phyloP scores from a whole-genome alignment of 2,113 vertebrate genomes.

The Capreolus pygargus region DNA sequence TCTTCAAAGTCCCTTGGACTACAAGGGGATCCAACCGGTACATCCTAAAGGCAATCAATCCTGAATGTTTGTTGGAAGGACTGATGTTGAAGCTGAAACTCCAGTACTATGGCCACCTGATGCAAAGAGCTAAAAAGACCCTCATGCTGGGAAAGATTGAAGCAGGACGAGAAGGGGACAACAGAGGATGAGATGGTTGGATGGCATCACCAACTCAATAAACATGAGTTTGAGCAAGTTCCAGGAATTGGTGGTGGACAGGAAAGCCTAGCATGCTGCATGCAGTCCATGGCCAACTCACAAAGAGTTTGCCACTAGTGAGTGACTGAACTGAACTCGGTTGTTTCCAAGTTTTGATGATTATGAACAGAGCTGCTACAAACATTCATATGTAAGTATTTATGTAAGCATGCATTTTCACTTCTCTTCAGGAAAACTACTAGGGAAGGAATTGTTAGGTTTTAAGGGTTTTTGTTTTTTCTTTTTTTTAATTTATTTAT shows the following conservation, averaged over 20 bases:
- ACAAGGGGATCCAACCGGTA: background rate
- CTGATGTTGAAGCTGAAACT: background rate
- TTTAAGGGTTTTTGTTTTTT: background rate
- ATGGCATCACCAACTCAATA: background rate
- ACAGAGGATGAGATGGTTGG: background rate
- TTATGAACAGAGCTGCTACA: background rate
- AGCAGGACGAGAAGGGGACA: background rate
- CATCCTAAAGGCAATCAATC: background rate
- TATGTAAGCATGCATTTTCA: background rate
- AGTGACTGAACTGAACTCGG: background rate
- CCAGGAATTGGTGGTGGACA: background rate
- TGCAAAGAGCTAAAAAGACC: background rate
- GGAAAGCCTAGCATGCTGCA: background rate
- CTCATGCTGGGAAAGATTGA: background rate
- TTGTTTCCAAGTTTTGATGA: background rate
- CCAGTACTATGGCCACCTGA: background rate
- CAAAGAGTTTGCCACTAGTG: background rate
- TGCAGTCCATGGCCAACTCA: background rate
- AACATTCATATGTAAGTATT: background rate
- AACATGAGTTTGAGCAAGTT: background rate
- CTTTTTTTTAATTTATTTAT: background rate
- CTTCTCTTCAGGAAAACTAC: background rate
- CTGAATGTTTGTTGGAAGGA: background rate
- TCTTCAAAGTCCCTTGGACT: background rate
- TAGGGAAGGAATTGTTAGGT: background rate